phyloP scores from a whole-genome alignment of 1,140 invertebrate genomes.

The Thereuonema tuberculata region DNA sequence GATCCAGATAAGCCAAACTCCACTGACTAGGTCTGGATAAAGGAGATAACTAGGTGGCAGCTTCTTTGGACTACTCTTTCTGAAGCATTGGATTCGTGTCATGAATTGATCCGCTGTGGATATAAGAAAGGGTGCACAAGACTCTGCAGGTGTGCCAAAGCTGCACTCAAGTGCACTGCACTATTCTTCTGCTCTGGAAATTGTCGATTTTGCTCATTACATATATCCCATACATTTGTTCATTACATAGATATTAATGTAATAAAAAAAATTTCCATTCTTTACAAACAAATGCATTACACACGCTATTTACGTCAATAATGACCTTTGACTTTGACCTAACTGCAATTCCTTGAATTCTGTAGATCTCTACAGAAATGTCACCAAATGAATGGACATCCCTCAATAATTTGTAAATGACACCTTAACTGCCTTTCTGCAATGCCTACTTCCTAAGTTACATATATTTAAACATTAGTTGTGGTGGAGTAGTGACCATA shows the following conservation, averaged over 20 bases:
- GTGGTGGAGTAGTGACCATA: background rate
- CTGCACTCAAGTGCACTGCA: background rate
- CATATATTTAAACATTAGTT: background rate
- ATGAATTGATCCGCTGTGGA: background rate
- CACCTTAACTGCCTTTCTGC: too few species aligned
- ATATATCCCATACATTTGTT: background rate
- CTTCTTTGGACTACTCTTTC: background rate
- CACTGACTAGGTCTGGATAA: background rate
- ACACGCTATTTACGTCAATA: background rate
- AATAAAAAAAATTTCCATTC: background rate
- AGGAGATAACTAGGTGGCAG: background rate
- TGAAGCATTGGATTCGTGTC: background rate
- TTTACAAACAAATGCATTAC: background rate
- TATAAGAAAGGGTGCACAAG: background rate
- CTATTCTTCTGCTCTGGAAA: too few species aligned
- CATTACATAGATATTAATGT: background rate
- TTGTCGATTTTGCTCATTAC: background rate
- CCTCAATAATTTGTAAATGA: background rate
- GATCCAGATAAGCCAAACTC: background rate
- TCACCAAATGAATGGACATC: too few species aligned
- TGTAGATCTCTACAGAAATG: background rate
- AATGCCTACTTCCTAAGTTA: too few species aligned
- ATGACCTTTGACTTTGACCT: background rate
- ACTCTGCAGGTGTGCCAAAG: background rate
- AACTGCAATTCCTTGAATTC: too few species aligned